Base-by-base conservation (phyloP, 2,888 invertebrate species). In the Drosophila putrida region DNA sequence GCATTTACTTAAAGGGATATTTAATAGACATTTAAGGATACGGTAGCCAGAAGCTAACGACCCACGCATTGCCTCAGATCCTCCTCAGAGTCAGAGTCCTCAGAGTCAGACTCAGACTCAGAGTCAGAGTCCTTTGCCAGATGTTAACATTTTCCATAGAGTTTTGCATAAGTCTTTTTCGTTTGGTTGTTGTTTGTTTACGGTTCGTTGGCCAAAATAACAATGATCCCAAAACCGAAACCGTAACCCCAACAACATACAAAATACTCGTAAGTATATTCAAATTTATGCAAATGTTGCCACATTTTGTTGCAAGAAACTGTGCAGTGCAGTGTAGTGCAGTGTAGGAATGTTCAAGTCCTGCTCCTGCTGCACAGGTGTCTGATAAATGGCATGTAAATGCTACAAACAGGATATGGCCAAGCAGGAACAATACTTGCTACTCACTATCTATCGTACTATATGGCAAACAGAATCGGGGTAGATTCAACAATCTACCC, bases 281-380 rank as follows among this genome's bases (percentile, higher is more conserved):
- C 78, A 82, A 82, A 82, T 82, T 75, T 82, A 82, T 82, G 82
- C 78, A 78, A 82, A 82, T 82, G 64, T 39, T 28, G 39, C 50
- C 70, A 41, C 78, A 68, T 72, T 80, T 80, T 80, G 75, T 75
- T 20, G 20, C 20, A 20, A 20, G 20, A 2, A 20, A 20, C 20
- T 20, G n/a, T n/a, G n/a, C n/a, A n/a, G n/a, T n/a, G n/a, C n/a
- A n/a, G n/a, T n/a, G n/a, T n/a, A 20, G 25, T 31, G 49, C 41
- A 28, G 11, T n/a, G n/a, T n/a, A n/a, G 33, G 11, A 35, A 13
- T 31, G 27, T 31, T 57, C 49, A 54, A 55, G 64, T 47, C 51
- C 49, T 44, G n/a, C n/a, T n/a, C n/a, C n/a, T n/a, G n/a, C n/a
- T n/a, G 71, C 85, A 82, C 82, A 82, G 82, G 82, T 82, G 82